Percentiles rank a stretch among this genome's conserved stretches.
Conservation (phyloP, 2,797 vertebrate species). For the Xenopus petersii region DNA sequence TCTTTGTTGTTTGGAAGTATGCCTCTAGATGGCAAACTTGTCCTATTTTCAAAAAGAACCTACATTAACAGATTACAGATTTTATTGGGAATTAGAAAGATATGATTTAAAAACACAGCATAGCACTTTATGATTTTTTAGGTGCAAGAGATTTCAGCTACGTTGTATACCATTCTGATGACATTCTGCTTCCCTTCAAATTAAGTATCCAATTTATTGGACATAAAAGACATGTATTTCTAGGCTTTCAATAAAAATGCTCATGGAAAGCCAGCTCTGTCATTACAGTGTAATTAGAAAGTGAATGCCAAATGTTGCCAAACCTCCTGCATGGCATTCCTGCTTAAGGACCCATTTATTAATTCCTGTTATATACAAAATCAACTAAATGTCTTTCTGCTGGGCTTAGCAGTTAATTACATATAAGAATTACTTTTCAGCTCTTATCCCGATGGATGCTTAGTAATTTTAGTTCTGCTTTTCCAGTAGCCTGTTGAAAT, state of each 20-base stretch:
- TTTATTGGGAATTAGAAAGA: not conserved
- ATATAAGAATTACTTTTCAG: slow-evolving; percentile 14
- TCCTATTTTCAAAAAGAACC: slow-evolving; percentile 16
- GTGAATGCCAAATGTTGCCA: not conserved
- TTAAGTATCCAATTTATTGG: slow-evolving; percentile 30
- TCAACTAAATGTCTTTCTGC: slow-evolving; percentile 32
- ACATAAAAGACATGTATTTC: slow-evolving; percentile 21
- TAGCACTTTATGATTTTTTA: no score
- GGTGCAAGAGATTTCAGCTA: slow-evolving; percentile 13
- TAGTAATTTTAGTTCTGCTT: slow-evolving; percentile 9
- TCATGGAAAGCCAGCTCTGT: slow-evolving; percentile 19
- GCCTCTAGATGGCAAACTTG: slow-evolving; percentile 57
- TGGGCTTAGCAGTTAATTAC: slow-evolving; percentile 35
- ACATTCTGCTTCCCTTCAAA: slow-evolving; percentile 11
- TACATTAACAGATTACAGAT: not conserved
- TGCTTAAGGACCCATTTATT: slow-evolving; percentile 30
- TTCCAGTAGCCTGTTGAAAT: not conserved
- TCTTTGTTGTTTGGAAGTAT: not conserved
- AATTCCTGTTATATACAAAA: slow-evolving; percentile 41
- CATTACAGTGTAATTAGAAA: slow-evolving; percentile 31
- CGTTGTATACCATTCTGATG: slow-evolving; percentile 33
- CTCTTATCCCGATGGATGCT: slow-evolving; percentile 2
- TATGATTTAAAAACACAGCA: no score
- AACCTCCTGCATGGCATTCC: slow-evolving; percentile 8
- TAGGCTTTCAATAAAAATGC: slow-evolving; percentile 9